Evolutionary conservation across 2,888 invertebrate species (phyloP).

Genomic region (Torymus tubicola): DNA sequence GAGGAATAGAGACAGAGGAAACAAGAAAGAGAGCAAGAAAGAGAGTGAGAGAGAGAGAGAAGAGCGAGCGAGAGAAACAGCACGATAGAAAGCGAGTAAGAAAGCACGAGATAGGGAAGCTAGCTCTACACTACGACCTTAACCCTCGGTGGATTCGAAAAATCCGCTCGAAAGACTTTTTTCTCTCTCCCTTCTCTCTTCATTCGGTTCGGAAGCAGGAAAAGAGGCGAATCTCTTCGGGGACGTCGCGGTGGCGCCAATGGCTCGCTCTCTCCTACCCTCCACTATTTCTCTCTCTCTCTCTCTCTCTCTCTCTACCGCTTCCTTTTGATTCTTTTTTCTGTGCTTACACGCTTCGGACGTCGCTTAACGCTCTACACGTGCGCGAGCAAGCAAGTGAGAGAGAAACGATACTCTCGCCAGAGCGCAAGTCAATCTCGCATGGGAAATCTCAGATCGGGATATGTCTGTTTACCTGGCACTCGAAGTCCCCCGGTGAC

Average conservation of each 20-base stretch:
- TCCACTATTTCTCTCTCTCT: no score
- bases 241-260: no score
- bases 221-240: no score
- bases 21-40: no score
- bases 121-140: neutral
- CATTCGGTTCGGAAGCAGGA: neutral
- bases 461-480: constrained; percentile 66
- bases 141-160: constrained; percentile 19
- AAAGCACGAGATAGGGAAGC: neutral
- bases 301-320: neutral
- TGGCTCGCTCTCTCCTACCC: neutral
- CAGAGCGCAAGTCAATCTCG: constrained; percentile 62
- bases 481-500: constrained; percentile 64
- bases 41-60: no score
- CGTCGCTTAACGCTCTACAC: constrained; percentile 59
- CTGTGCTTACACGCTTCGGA: constrained; percentile 28
- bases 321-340: neutral
- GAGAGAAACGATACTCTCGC: neutral
- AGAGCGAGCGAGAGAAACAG: neutral
- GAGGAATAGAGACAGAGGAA: no score
- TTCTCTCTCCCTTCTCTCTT: neutral
- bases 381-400: constrained; percentile 18
- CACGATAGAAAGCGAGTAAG: neutral
- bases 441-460: constrained; percentile 70
- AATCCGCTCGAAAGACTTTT: constrained; percentile 25